Percentiles rank a stretch among this genome's conserved stretches.
Evolutionary conservation across 2,113 vertebrate species (phyloP).

Genomic region (Crotalus viridis): DNA sequence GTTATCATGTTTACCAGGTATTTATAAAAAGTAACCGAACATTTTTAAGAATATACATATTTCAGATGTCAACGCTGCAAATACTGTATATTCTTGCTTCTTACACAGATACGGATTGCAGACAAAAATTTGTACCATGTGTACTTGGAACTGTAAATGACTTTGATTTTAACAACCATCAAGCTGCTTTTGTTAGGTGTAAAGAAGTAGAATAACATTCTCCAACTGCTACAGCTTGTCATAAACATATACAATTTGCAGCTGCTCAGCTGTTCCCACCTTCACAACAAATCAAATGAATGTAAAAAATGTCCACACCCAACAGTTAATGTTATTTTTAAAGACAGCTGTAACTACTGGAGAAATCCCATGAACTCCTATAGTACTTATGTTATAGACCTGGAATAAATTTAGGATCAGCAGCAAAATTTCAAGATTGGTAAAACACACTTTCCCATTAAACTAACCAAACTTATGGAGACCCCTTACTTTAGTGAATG

Average conservation of each 20-base stretch:
- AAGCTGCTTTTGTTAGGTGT: slow-evolving; percentile 4
- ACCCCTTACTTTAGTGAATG: neutral
- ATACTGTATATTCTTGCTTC: neutral
- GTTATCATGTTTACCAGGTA: neutral
- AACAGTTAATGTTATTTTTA: slow-evolving; percentile 15
- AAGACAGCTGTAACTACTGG: slow-evolving; percentile 5
- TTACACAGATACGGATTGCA: neutral
- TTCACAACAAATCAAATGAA: slow-evolving; percentile 13
- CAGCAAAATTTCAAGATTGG: neutral
- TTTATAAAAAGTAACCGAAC: neutral
- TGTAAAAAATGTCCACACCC: slow-evolving; percentile 1
- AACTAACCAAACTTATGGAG: neutral
- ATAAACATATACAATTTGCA: slow-evolving; percentile 17
- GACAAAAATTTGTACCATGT: neutral
- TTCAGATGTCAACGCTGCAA: neutral
- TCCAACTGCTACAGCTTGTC: neutral
- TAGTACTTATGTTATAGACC: neutral
- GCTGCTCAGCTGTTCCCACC: neutral
- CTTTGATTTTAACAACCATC: slow-evolving; percentile 8
- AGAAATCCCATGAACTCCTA: neutral
- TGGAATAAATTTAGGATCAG: neutral
- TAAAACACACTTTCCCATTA: neutral
- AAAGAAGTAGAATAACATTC: neutral
- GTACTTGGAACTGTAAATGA: neutral
- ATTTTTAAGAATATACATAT: neutral